Evolutionary conservation across 2,888 invertebrate genomes (phyloP), one percentile per base, ranked within the genome.

Genomic region (Luperina testacea): DNA sequence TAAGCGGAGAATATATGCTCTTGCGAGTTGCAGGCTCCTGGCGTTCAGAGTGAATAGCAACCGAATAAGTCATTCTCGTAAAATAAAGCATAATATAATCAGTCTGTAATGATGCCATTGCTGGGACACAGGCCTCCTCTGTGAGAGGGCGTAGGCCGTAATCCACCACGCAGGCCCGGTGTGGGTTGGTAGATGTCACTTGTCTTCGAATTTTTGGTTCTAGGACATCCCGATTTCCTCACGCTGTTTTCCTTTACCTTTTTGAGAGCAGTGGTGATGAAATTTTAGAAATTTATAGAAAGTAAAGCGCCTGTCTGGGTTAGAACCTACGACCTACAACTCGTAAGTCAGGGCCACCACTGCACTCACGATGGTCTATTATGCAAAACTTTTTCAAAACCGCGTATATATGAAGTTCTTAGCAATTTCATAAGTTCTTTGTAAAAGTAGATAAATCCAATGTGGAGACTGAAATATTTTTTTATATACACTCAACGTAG

Each of bases 371-470:
- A 24, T 57, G 9, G 24, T 57, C 9, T n/a, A 32, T 53, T 77
- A 32, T 32, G 24, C 7, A 57, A 17, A 59, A 74, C 27, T 76
- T 63, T 53, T 9, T 53, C 13, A n/a, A 77, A n/a, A 45, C 15
- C 27, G 2, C 63, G 17, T 77, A 32, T 20, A 27, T 45, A 51
- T 15, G 7, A 65, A 81, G 51, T 42, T 48, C 65, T 82, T 42
- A 11, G 11, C 20, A 59, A 75, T 81, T 51, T 59, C 51, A 75
- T 75, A 82, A 79, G 67, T 79, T 42, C 59, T 59, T 11, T 61
- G 61, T 61, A 15, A 61, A 61, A 27, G 27, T 27, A 61, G 13
- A 59, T 13, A 61, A 11, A 48, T 6, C 45, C 48, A 57, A 42
- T 45, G 64, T n/a, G 27, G 27, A 57, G 27, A 48, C 8, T 32